These are phyloP conservation scores for Megastigmus dorsalis DNA, from an alignment of 2,888 invertebrate genomes.

Conservation along the genomic window DNA sequence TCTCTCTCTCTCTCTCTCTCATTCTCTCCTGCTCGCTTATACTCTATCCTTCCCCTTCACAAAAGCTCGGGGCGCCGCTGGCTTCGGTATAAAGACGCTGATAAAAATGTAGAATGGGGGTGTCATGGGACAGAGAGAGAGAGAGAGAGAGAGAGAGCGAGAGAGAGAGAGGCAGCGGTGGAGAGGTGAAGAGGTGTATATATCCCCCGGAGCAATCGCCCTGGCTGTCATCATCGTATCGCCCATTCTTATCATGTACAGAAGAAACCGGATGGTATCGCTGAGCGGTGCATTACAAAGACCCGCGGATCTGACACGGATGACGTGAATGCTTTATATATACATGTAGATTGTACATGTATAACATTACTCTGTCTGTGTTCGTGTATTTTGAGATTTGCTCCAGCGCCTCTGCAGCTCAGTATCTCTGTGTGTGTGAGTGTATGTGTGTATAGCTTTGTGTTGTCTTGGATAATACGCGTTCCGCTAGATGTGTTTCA, in stretches of 20 bases:
- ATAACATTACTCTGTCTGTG: no score
- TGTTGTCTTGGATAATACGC: no score
- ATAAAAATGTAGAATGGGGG: slow-evolving; percentile 49
- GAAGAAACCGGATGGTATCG: slow-evolving; percentile 42
- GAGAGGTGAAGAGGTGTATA: no score
- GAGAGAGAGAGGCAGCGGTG: no score
- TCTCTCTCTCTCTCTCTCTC: neutral
- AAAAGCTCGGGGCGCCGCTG: slow-evolving; percentile 25
- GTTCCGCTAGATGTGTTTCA: no score
- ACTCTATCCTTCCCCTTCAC: neutral
- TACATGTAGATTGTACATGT: neutral
- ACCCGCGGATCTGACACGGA: slow-evolving; percentile 2
- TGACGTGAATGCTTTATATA: neutral
- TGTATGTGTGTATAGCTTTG: no score
- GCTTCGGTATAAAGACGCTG: slow-evolving; percentile 39
- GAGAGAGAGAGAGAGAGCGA: no score
- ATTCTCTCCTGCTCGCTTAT: no score
- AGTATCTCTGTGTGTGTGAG: no score
- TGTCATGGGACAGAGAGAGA: slow-evolving; percentile 34
- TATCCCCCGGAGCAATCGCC: slow-evolving; percentile 44
- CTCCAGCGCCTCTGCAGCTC: no score
- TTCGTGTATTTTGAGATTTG: no score
- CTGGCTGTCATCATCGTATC: slow-evolving; percentile 47
- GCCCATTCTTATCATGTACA: slow-evolving; percentile 36
- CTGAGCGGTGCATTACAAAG: slow-evolving; percentile 25